phyloP scores from a whole-genome alignment of 2,888 invertebrate species.

The Hofmannophila pseudospretella region DNA sequence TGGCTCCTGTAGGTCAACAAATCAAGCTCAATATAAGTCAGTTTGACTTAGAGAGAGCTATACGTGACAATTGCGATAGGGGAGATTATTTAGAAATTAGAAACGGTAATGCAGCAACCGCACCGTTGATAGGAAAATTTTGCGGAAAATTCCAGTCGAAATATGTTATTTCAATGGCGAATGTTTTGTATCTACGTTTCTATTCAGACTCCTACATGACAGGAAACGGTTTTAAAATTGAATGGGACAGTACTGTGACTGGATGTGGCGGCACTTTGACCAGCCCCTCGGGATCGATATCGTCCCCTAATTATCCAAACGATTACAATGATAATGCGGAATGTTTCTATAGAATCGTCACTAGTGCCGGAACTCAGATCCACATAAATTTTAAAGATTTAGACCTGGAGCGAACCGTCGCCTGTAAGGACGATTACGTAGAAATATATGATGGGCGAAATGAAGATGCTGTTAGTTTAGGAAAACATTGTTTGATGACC shows the following conservation, averaged over 20 bases:
- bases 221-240: constrained; percentile 82
- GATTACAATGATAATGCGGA: constrained; percentile 83
- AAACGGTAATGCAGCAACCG: constrained; percentile 84
- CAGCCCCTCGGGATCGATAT: constrained; percentile 83
- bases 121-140: constrained; percentile 88
- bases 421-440: constrained; percentile 83
- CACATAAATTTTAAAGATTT: constrained; percentile 83
- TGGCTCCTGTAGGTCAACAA: constrained; percentile 83
- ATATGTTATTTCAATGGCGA: constrained; percentile 84
- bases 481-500: constrained; percentile 79
- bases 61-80: constrained; percentile 44
- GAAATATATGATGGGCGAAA: constrained; percentile 84
- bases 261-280: constrained; percentile 90
- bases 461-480: constrained; percentile 71
- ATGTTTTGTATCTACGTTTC: constrained; percentile 86
- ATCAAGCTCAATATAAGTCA: constrained; percentile 80
- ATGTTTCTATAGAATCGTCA: constrained; percentile 88
- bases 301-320: constrained; percentile 92
- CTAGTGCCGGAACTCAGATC: constrained; percentile 83
- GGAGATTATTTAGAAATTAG: constrained; percentile 76
- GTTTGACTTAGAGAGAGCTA: constrained; percentile 78
- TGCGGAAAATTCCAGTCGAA: constrained; percentile 84
- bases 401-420: constrained; percentile 78
- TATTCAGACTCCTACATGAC: constrained; percentile 82
- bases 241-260: constrained; percentile 62